Evolutionary conservation across 35 echinoderm and acorn worm species (phyloP).

Genomic region (Chiridota heheva): DNA sequence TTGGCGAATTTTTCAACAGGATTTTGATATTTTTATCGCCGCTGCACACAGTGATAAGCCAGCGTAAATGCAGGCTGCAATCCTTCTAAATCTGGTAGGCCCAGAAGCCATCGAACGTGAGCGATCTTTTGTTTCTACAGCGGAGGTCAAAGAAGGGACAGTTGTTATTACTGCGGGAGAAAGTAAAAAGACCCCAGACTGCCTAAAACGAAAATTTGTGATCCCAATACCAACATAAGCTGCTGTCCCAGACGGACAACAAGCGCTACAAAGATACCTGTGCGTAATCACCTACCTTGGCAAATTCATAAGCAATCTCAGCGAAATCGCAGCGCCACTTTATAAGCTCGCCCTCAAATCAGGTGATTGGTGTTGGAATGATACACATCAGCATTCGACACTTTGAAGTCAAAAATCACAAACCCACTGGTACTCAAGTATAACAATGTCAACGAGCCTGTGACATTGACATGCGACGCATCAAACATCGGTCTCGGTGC

Average conservation of each 20-base stretch:
- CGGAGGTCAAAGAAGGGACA: not conserved
- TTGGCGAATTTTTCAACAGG: conserved; percentile 4
- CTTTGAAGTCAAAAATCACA: conserved; percentile 24
- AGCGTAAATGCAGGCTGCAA: not conserved
- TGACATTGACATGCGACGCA: conserved; percentile 70
- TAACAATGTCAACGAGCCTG: conserved; percentile 43
- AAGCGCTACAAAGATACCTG: conserved; percentile 44
- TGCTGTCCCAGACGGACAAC: too few species aligned
- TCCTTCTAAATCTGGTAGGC: not conserved
- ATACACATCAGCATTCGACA: conserved; percentile 33
- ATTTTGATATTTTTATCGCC: conserved; percentile 18
- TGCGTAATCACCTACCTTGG: conserved; percentile 67
- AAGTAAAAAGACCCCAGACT: too few species aligned
- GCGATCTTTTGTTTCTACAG: not conserved
- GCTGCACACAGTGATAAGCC: conserved; percentile 10
- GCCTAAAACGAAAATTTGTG: too few species aligned
- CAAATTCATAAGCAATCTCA: conserved; percentile 58
- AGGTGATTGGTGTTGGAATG: conserved; percentile 33
- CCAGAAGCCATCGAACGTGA: not conserved
- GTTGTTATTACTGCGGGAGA: too few species aligned
- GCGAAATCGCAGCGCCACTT: conserved; percentile 50
- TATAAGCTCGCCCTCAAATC: conserved; percentile 45
- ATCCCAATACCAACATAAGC: too few species aligned
- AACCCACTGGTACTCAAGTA: conserved; percentile 46
- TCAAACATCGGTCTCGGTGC: conserved; percentile 50